A percentile compares a stretch with the other conserved stretches of the same genome.
phyloP scores from a whole-genome alignment of 1,140 invertebrate species.

The Cydia amplana region DNA sequence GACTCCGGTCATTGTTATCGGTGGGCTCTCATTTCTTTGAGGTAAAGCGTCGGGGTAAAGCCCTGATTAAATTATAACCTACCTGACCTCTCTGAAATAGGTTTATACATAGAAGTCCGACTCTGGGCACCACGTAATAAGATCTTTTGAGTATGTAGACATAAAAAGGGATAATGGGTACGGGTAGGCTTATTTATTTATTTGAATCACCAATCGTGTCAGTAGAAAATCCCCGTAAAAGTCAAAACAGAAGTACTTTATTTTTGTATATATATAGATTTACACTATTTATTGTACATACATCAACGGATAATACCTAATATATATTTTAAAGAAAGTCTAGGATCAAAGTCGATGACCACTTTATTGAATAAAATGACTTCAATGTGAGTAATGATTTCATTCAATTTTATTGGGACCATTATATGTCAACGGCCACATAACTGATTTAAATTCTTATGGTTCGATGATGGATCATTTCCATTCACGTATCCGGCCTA shows the following conservation, averaged over 20 bases:
- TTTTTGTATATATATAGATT: no score
- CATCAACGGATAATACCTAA: neutral
- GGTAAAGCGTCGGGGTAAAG: neutral
- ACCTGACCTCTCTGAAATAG: neutral
- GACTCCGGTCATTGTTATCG: neutral
- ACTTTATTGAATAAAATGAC: slow-evolving; percentile 17
- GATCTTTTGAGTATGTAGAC: neutral
- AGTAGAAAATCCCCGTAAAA: no score
- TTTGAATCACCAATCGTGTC: no score
- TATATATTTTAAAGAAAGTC: neutral
- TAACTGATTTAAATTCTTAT: slow-evolving; percentile 17
- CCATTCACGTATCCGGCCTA: neutral
- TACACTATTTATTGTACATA: no score
- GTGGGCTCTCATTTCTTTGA: slow-evolving; percentile 1
- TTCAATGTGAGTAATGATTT: neutral
- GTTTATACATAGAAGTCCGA: neutral
- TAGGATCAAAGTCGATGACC: slow-evolving; percentile 19
- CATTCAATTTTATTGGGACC: slow-evolving; percentile 1
- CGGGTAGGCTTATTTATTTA: no score
- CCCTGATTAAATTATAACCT: neutral
- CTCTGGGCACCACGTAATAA: neutral
- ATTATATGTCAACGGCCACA: slow-evolving; percentile 27
- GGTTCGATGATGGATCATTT: neutral
- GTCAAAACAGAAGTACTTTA: no score
- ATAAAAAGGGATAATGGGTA: no score